Percentiles rank a stretch among this genome's conserved stretches.
Conservation (phyloP, 2,888 invertebrate species). For the Spisula solida region DNA sequence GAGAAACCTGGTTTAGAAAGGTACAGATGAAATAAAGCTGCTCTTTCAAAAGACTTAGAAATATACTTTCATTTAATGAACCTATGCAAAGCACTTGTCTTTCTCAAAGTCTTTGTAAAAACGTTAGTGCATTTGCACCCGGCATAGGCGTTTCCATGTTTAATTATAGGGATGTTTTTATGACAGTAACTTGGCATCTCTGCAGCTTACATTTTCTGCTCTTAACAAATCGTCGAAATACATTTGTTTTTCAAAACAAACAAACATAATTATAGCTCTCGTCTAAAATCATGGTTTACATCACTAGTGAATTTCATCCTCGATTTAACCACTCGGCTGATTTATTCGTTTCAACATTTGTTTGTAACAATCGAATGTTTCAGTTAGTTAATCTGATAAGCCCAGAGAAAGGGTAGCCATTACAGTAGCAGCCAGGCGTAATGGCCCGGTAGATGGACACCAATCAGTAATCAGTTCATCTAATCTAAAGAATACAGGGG, state of each 20-base stretch:
- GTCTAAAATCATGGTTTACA: background rate
- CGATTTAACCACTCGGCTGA: background rate
- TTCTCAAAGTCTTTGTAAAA: too few species aligned
- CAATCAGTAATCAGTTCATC: background rate
- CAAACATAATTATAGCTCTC: background rate
- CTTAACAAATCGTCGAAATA: too few species aligned
- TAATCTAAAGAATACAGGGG: background rate
- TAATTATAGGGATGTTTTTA: too few species aligned
- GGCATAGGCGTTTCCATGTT: too few species aligned
- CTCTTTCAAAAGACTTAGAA: too few species aligned
- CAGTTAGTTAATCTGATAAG: background rate
- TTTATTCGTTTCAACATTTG: constrained; percentile 7
- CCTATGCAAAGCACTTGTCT: too few species aligned
- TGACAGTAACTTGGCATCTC: too few species aligned
- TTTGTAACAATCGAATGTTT: background rate
- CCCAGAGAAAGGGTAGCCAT: background rate
- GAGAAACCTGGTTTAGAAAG: too few species aligned
- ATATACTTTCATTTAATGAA: too few species aligned
- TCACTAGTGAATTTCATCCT: constrained; percentile 15
- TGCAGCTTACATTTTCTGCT: too few species aligned
- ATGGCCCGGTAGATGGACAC: background rate
- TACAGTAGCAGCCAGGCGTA: background rate
- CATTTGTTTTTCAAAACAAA: background rate
- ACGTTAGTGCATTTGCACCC: too few species aligned
- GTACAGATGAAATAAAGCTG: too few species aligned